Conservation (phyloP, 2,113 vertebrate species). For the Myrmecophaga tridactyla region DNA sequence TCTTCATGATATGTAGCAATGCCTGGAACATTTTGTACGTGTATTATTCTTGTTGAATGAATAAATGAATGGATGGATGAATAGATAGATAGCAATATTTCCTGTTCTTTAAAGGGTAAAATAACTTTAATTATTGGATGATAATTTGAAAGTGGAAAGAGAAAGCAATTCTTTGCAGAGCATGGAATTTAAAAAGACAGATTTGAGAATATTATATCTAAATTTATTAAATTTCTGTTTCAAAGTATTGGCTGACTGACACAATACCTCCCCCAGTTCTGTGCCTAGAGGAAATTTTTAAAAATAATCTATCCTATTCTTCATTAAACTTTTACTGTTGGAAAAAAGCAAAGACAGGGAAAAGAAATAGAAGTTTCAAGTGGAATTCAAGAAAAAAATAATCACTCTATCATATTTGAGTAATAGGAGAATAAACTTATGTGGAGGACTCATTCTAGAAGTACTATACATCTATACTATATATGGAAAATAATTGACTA, state of each 20-base stretch:
- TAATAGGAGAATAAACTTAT: neutral
- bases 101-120: neutral
- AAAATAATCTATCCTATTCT: neutral
- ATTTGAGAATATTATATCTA: neutral
- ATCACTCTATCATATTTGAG: neutral
- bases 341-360: neutral
- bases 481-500: neutral
- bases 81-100: neutral
- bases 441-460: neutral
- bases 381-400: neutral
- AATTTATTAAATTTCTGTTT: neutral
- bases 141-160: slow-evolving; percentile 10
- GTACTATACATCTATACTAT: neutral
- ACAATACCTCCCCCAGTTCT: neutral
- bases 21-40: neutral
- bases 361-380: neutral
- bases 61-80: no score
- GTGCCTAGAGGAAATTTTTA: neutral
- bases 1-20: neutral
- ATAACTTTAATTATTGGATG: neutral
- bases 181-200: neutral
- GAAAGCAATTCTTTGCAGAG: neutral
- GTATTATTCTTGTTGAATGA: neutral
- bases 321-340: neutral
- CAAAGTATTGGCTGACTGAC: neutral